Evolutionary conservation across 1,140 invertebrate genomes (phyloP), one percentile per base, ranked within the genome.

Genomic region (Micrasema minimum): DNA sequence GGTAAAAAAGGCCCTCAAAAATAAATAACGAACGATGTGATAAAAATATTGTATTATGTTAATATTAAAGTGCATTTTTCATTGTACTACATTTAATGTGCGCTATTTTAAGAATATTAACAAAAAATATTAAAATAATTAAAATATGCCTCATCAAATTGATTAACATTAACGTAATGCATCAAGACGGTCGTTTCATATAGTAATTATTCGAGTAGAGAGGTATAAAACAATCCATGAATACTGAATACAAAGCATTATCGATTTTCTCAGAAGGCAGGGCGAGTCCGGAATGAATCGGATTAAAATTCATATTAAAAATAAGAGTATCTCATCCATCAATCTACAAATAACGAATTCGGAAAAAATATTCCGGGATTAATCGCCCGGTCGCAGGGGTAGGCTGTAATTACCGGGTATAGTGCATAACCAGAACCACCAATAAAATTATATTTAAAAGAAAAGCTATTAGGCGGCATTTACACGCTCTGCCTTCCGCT

Each of bases 281-380:
- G 16, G n/a, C 46, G 31, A 67, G 50, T 16, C 35, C 48, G 65
- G 59, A 68, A 62, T 41, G 67, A 61, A 61, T 69, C 37, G 55
- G 55, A 69, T 61, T 41, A 61, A 69, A 69, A 69, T 70, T 74
- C 41, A 70, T 67, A 59, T 70, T 51, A 62, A 70, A 66, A 65
- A 35, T 38, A 51, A 61, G 62, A 70, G 53, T 75, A 75, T 75
- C 73, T 69, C 73, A 71, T 67, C 66, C 59, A 75, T 75, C 73
- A 75, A 75, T 75, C 73, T 75, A 72, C 73, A 75, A 75, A 75
- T 72, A 71, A 75, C 66, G 72, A 75, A 75, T 75, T 72, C 69
- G 59, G 73, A 75, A 75, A 75, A 72, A 75, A 66, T 59, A 75
- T 66, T 70, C 70, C 59, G 38, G 26, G 71, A 66, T 68, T 75